Percentiles rank a stretch among this genome's conserved stretches.
Conservation (phyloP, 2,888 invertebrate species). For the Stegana nigrithorax region DNA sequence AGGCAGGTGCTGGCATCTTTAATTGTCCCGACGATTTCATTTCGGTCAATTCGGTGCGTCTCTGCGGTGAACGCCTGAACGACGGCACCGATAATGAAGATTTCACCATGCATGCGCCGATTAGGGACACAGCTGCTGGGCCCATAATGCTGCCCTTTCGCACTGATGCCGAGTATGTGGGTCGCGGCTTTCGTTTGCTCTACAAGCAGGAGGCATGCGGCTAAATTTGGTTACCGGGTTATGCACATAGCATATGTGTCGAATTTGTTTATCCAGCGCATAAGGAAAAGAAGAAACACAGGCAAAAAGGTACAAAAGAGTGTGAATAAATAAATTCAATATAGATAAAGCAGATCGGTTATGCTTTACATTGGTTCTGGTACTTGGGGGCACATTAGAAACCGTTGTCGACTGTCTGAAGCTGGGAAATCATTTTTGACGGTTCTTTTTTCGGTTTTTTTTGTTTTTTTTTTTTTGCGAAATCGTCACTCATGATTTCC, state of each 20-base stretch:
- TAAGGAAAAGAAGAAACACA: neutral
- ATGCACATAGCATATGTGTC: neutral
- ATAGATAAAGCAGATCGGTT: no score
- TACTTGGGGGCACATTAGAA: conserved; percentile 20
- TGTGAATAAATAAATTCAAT: no score
- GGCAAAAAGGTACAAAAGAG: neutral
- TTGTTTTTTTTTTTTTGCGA: conserved; percentile 37
- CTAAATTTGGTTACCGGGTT: conserved; percentile 34
- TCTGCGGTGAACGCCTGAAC: conserved; percentile 81
- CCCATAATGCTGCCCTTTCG: conserved; percentile 79
- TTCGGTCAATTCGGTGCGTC: conserved; percentile 75
- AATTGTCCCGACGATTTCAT: conserved; percentile 83
- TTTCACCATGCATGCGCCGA: conserved; percentile 76
- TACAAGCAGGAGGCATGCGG: conserved; percentile 78
- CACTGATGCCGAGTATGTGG: conserved; percentile 75
- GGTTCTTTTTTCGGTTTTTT: conserved; percentile 9
- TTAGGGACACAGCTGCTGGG: conserved; percentile 77
- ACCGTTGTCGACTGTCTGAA: conserved; percentile 4
- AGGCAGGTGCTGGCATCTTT: conserved; percentile 80
- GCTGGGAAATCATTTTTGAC: no score
- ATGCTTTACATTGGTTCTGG: conserved; percentile 25
- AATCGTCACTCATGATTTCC: conserved; percentile 48
- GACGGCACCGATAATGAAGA: conserved; percentile 73
- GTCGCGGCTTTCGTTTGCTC: conserved; percentile 77
- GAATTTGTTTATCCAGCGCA: conserved; percentile 30